Conservation (phyloP, 2,113 vertebrate species). For the Phylloscopus trochiloides region DNA sequence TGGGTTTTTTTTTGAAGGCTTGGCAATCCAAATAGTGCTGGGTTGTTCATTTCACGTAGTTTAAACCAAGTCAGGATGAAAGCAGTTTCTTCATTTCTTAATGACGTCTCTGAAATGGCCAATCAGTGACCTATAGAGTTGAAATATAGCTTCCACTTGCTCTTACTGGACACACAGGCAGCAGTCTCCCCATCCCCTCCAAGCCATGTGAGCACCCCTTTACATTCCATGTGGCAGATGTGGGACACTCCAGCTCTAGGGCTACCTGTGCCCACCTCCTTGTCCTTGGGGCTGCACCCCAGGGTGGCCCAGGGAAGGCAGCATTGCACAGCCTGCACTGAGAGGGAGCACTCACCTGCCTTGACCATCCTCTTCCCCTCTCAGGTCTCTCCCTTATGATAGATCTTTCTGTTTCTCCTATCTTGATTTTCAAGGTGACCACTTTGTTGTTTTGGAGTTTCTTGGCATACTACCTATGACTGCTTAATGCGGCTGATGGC, state of each 20-base stretch:
- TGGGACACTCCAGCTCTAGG: background rate
- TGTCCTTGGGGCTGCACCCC: accelerated
- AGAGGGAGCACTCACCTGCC: background rate
- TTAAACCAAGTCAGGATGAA: background rate
- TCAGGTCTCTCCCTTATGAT: too few species aligned
- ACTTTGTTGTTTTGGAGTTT: background rate
- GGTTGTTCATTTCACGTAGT: background rate
- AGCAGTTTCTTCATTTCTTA: background rate
- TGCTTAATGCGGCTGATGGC: background rate
- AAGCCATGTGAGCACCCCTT: accelerated
- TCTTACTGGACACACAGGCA: accelerated
- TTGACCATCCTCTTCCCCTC: background rate
- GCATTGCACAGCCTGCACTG: background rate
- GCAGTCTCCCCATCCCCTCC: background rate
- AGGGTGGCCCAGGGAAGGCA: background rate
- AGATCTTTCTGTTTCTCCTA: background rate
- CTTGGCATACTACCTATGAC: background rate
- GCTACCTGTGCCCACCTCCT: accelerated
- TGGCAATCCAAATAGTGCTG: background rate
- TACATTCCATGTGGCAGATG: background rate
- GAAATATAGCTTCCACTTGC: background rate
- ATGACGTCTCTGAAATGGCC: background rate
- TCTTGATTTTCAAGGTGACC: background rate
- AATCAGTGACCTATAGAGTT: background rate
- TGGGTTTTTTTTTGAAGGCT: background rate